Conservation (phyloP, 2,797 vertebrate species). For the Ambastaia sidthimunki region DNA sequence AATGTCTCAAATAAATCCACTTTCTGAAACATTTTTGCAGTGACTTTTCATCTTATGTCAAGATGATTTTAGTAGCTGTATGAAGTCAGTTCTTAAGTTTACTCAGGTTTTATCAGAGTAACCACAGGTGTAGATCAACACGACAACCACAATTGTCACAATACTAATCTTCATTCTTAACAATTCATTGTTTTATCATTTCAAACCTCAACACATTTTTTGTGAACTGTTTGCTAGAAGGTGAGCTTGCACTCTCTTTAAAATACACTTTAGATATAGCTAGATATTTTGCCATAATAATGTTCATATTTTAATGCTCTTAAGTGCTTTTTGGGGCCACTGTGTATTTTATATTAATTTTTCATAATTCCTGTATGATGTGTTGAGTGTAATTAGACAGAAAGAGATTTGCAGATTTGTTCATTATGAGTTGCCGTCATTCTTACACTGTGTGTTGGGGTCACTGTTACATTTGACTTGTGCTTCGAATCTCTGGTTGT, state of each 20-base stretch:
- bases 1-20: no score
- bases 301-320: neutral
- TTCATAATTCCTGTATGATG: neutral
- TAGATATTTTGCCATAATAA: no score
- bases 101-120: no score
- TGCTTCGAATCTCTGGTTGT: neutral
- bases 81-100: no score
- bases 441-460: constrained; percentile 8
- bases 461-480: constrained; percentile 21
- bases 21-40: no score
- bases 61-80: no score
- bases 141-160: neutral
- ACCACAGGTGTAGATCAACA: neutral
- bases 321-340: neutral
- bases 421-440: neutral
- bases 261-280: neutral
- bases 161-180: neutral
- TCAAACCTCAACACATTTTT: neutral
- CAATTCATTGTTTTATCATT: neutral
- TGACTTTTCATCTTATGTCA: no score
- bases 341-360: neutral
- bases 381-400: neutral
- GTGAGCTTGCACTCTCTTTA: no score
- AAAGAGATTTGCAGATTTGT: neutral
- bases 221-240: neutral